A percentile compares a stretch with the other conserved stretches of the same genome.
These are phyloP conservation scores for Muscicapa adusta DNA, from an alignment of 2,113 vertebrate species.

Conservation along the genomic window DNA sequence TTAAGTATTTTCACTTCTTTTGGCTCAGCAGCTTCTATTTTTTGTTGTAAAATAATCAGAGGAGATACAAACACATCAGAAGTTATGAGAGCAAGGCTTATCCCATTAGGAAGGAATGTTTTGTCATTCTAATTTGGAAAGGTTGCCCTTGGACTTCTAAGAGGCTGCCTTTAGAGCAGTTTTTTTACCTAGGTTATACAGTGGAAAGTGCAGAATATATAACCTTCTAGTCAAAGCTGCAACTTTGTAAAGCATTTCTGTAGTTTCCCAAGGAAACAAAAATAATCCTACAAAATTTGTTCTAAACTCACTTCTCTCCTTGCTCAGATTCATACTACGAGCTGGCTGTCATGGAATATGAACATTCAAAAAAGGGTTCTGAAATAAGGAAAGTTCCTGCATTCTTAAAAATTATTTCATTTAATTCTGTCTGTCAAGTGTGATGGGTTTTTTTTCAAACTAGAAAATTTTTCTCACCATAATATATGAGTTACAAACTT, in stretches of 20 bases:
- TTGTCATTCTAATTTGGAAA: slow-evolving; percentile 17
- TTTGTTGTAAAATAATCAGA: slow-evolving; percentile 6
- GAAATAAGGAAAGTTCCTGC: slow-evolving; percentile 43
- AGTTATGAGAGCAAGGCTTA: not conserved
- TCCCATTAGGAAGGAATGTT: not conserved
- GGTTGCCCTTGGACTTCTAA: not conserved
- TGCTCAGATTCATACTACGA: slow-evolving; percentile 19
- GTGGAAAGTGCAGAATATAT: not conserved
- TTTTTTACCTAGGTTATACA: not conserved
- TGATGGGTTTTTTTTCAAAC: slow-evolving; percentile 19
- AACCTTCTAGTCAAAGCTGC: slow-evolving; percentile 15
- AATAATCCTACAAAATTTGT: slow-evolving; percentile 47
- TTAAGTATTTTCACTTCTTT: not conserved
- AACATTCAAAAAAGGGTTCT: slow-evolving; percentile 55
- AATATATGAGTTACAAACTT: not conserved
- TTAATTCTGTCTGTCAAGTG: slow-evolving; percentile 57
- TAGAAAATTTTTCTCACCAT: not conserved
- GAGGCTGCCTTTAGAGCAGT: not conserved
- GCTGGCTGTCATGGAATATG: slow-evolving; percentile 19
- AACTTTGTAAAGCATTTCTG: slow-evolving; percentile 2
- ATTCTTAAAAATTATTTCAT: slow-evolving; percentile 53
- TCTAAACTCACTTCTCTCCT: slow-evolving; percentile 2
- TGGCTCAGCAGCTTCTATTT: not conserved
- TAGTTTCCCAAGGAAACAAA: slow-evolving; percentile 56
- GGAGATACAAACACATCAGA: not conserved